These are phyloP conservation scores for Noctua janthe DNA, from an alignment of 2,888 invertebrate species.

Conservation along the genomic window DNA sequence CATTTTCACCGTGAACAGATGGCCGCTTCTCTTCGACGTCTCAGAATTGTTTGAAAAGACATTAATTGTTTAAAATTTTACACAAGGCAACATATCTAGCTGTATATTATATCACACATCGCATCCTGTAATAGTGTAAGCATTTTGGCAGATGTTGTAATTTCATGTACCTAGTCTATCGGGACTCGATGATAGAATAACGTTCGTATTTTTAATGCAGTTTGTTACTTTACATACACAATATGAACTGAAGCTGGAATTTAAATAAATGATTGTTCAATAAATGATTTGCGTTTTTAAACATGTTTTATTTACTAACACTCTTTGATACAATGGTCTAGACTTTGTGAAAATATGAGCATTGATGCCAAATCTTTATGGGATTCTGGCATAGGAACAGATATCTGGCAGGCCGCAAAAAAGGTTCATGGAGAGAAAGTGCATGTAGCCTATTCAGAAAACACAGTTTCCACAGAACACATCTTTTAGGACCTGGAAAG, in stretches of 20 bases:
- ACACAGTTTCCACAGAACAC: background rate
- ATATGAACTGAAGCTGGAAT: conserved; percentile 44
- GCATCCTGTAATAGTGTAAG: conserved; percentile 53
- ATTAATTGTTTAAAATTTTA: conserved; percentile 49
- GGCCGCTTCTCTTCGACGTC: conserved; percentile 30
- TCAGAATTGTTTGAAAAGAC: conserved; percentile 53
- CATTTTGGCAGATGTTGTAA: conserved; percentile 53
- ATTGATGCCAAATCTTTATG: background rate
- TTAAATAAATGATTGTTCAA: conserved; percentile 57
- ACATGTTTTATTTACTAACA: conserved; percentile 47
- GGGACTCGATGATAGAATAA: conserved; percentile 30
- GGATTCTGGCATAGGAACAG: background rate
- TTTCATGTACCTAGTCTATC: conserved; percentile 32
- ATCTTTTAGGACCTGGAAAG: background rate
- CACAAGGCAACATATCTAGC: conserved; percentile 47
- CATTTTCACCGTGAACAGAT: conserved; percentile 32
- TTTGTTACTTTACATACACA: conserved; percentile 54
- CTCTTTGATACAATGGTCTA: conserved; percentile 4
- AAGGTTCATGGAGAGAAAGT: background rate
- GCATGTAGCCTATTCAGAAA: background rate
- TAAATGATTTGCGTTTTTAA: conserved; percentile 67
- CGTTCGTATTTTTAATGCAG: conserved; percentile 47
- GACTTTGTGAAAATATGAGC: background rate
- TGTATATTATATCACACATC: conserved; percentile 49
- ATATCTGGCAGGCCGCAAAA: background rate